Evolutionary conservation across 2,797 vertebrate genomes (phyloP), one percentile per base, ranked within the genome.

Genomic region (Knipowitschia caucasica): DNA sequence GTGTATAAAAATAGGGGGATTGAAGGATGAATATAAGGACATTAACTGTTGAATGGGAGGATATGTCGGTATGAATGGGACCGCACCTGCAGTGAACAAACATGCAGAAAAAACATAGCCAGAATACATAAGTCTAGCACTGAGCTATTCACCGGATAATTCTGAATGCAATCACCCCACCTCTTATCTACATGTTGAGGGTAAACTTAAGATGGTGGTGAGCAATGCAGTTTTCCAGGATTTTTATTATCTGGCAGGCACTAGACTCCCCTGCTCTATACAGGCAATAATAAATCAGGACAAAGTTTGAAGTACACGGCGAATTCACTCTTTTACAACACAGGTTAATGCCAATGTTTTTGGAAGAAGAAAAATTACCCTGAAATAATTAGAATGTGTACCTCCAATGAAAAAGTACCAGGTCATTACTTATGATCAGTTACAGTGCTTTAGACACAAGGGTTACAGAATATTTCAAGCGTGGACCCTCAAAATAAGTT

Each of bases 191-290:
- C 18, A 29, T 30, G 44, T 64, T 50, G 42, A 51, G 36, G 55
- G 7, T 50, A 44, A 23, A 24, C 57, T 47, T 49, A 33, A 35
- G 59, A 53, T 40, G 46, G 21, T 43, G 66, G 73, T 56, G 62
- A 69, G 58, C 59, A 56, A 20, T 62, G 50, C 61, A 54, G 49
- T 70, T 23, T 51, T 62, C 50, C 50, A 51, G 46, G 52, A 60
- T 56, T 73, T 80, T 80, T 78, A 76, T 78, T 56, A 73, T 56
- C 59, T 62, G 73, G 56, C 57, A 64, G 33, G 67, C 52, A 62
- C 33, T 67, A 47, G 69, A 33, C 40, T 57, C 53, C 59, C 26
- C 69, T 29, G 43, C 49, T 65, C 59, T 52, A 43, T 50, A 49
- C 38, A 27, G 15, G 2, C 12, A 29, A 67, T 67, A 59, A 78